These are phyloP conservation scores for Drosophila mercatorum DNA, from an alignment of 2,888 invertebrate species.

Conservation along the genomic window DNA sequence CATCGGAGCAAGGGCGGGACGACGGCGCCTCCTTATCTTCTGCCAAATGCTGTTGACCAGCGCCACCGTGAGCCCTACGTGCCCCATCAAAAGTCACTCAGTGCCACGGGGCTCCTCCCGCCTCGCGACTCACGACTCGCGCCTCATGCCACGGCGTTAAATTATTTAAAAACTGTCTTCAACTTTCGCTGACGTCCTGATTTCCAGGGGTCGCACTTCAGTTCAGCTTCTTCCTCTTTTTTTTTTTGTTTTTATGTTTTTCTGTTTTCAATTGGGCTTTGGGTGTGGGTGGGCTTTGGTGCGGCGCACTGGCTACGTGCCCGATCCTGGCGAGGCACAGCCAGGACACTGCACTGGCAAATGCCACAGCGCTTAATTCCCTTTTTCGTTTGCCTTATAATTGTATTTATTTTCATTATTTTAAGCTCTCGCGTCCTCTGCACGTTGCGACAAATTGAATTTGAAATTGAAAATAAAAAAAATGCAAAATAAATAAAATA, in stretches of 20 bases:
- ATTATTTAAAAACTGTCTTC: conserved; percentile 52
- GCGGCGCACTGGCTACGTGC: conserved; percentile 15
- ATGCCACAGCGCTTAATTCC: conserved; percentile 36
- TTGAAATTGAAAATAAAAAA: conserved; percentile 45
- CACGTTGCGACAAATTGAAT: conserved; percentile 50
- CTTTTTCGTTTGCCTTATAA: conserved; percentile 38
- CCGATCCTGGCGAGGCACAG: conserved; percentile 3
- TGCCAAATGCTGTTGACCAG: conserved; percentile 35
- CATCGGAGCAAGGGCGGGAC: not conserved
- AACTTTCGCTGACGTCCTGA: conserved; percentile 37
- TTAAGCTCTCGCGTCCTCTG: conserved; percentile 31
- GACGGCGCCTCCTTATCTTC: conserved; percentile 12
- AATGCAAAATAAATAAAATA: conserved; percentile 1
- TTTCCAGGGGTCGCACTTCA: conserved; percentile 10
- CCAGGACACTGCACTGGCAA: conserved; percentile 13
- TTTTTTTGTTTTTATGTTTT: conserved; percentile 6
- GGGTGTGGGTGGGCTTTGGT: conserved; percentile 1
- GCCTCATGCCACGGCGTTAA: conserved; percentile 12
- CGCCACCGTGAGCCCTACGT: conserved; percentile 3
- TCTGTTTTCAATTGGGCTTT: conserved; percentile 3
- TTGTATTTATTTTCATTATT: conserved; percentile 54
- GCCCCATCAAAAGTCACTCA: conserved; percentile 53
- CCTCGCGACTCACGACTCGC: not conserved
- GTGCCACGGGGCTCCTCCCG: not conserved
- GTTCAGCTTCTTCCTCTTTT: not conserved